Base-by-base conservation (phyloP, 2,113 vertebrate species). In the Enhydra lutris region DNA sequence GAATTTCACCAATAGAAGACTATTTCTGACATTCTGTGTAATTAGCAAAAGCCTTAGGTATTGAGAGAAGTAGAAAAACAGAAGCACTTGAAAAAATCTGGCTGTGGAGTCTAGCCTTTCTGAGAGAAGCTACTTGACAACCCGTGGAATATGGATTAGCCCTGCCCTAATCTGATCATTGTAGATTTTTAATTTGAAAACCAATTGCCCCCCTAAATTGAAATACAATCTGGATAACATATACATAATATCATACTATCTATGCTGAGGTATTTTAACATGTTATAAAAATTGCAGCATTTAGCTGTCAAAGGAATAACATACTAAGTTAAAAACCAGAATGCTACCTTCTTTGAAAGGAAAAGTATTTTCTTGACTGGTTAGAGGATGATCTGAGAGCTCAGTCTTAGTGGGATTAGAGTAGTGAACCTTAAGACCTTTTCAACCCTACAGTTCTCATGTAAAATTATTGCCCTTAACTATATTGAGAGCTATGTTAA, bases 31-130 rank as follows among this genome's bases (percentile, higher is more conserved):
- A 82, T 76, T 39, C 23, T 76, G 1, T n/a, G 65, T 87, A 95
- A 94, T 52, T 87, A 90, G 57, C 13, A 90, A 91, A 85, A 86
- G 31, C 8, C 7, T 92, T 78, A 74, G 7, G 18, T 95, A 15
- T 81, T 94, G 13, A 59, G 18, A 95, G 29, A 97, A 78, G 52
- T 23, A 95, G 29, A 97, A 78, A 39, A 71, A 92, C 4, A 95
- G n/a, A 85, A 81, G 29, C 26, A 79, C 57, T 67, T 71, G 18
- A 69, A 95, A 93, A 93, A 87, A 20, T 50, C 17, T 89, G 84
- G 31, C 14, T 95, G 73, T 92, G 17, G 13, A 74, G 3, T 45
- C 34, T 65, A 31, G 4, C 5, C 23, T 93, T 78, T 89, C 50
- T 59, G 13, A 95, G 52, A 91, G 31, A 91, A 86, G 7, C 34